These are phyloP conservation scores for Panthera tigris DNA, from an alignment of 2,113 vertebrate species.

Conservation along the genomic window DNA sequence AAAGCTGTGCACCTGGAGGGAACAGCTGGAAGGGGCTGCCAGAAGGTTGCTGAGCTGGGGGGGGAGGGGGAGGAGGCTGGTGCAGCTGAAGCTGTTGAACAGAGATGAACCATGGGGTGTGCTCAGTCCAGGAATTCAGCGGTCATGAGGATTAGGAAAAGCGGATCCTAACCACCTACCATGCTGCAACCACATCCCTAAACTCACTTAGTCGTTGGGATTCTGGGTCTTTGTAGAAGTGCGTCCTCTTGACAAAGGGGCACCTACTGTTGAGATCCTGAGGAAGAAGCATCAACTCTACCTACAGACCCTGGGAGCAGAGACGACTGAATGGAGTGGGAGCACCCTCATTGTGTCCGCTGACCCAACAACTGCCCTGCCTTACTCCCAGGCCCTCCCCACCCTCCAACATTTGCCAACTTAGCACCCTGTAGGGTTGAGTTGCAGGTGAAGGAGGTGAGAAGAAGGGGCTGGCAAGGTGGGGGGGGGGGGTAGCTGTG, in stretches of 20 bases:
- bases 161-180: neutral
- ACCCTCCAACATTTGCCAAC: neutral
- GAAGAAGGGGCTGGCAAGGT: neutral
- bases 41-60: neutral
- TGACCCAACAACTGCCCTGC: neutral
- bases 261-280: neutral
- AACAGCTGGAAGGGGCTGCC: neutral
- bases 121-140: neutral
- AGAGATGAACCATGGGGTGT: neutral
- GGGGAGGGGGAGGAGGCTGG: no score
- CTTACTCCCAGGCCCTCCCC: neutral
- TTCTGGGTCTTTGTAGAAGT: neutral
- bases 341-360: no score
- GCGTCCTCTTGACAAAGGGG: neutral
- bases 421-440: neutral
- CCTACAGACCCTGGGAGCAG: neutral
- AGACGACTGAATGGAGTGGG: neutral
- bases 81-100: neutral
- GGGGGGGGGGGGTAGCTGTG: neutral
- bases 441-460: neutral
- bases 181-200: neutral
- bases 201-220: neutral
- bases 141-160: neutral
- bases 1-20: neutral
- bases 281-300: neutral